Evolutionary conservation across 2,888 invertebrate species (phyloP), one percentile per base, ranked within the genome.

Genomic region (Sminthurides aquaticus): DNA sequence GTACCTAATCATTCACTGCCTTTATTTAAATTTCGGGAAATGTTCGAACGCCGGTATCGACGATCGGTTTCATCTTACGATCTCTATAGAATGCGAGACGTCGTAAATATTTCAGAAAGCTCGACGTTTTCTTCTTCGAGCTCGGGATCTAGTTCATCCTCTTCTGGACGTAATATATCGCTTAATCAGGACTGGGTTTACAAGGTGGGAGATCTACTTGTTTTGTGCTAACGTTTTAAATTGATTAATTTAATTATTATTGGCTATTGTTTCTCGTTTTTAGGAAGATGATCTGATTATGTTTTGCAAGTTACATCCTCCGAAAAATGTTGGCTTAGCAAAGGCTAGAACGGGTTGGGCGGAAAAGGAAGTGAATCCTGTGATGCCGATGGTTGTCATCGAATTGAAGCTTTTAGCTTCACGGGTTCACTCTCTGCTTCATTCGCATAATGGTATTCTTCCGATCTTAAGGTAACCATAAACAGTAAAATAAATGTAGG

Each of bases 11-110:
- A 86, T 76, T 83, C 84, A 62, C 81, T 93, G 72, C 91, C 91
- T 0, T 80, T 93, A 0, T 86, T 91, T 74, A 87, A 89, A 75
- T 85, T 94, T 71, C 84, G 91, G 58, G 90, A 92, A 77, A 83
- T 91, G 67, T 89, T 89, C 77, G 90, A 91, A 72, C 87, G 87
- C 73, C 85, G 91, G 8, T 89, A 87, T 76, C 86, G 89, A 78
- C 86, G 87, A 69, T 86, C 88, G 0, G 79, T 82, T 55, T 80
- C 80, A 64, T 79, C 81, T 2, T 78, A 81, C 3, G 82, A 81
- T 66, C 75, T 82, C 64, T 81, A 80, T 73, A 85, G 86, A 75
- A 83, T 92, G 77, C 86, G 85, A 72, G 91, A 92, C 75, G 85
- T 89, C 0, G 88, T 90, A 3, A 43, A 22, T 18, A 72, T 72